Base-by-base conservation (phyloP, 2,113 vertebrate species). In the Larimichthys polyactis region DNA sequence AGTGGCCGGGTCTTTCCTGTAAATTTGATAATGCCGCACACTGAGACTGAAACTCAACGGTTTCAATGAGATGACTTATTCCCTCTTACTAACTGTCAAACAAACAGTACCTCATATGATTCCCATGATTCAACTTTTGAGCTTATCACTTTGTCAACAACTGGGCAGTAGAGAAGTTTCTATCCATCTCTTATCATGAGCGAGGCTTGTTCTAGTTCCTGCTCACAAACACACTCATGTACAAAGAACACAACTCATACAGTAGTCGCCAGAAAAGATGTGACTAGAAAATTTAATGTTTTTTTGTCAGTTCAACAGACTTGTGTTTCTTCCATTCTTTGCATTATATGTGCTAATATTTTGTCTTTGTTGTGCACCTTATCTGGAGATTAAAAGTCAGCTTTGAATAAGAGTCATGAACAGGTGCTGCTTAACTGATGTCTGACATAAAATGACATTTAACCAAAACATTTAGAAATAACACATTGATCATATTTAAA, bases 61-160 rank as follows among this genome's bases (percentile, higher is more conserved):
- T 85, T 79, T 82, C 75, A 64, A 43, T 69, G 15, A 49, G 66
- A 75, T 5, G 52, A 69, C 67, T 78, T 44, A 48, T 74, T 75
- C n/a, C 58, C 46, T 22, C 63, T 65, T 62, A 65, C 51, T 54
- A 52, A 75, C 22, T 29, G 11, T 74, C 43, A 71, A 82, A 82
- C 80, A 40, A 75, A 67, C 71, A 57, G 36, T 19, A 24, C 46
- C 65, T 67, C 59, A 29, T 59, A 46, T 15, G 29, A 68, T 75
- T 82, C 81, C 32, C 60, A 70, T 75, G 86, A 89, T 87, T 89
- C 79, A 87, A 19, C 59, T 46, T 77, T 46, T 62, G 54, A 19
- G 57, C 78, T 92, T 78, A 87, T 92, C 89, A 12, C 66, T 92
- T 14, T 76, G 85, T 89, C 85, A 89, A 90, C 89, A 89, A n/a